A percentile compares a stretch with the other conserved stretches of the same genome.
Evolutionary conservation across 2,888 invertebrate species (phyloP).

Genomic region (Euzophera pinguis): DNA sequence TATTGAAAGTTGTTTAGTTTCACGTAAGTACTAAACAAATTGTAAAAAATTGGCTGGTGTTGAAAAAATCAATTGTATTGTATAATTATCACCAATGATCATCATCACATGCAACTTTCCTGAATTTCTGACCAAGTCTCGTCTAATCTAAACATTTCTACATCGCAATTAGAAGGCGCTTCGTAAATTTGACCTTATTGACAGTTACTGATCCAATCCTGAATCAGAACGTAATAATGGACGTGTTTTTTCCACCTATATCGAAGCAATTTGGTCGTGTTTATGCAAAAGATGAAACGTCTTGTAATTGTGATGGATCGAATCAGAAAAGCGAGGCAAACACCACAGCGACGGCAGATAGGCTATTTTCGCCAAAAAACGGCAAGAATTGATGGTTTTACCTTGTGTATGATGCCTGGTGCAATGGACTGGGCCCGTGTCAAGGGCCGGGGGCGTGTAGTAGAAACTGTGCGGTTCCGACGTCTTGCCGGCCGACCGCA

Average conservation of each 20-base stretch:
- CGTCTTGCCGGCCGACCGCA: conserved; percentile 91
- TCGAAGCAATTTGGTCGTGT: too few species aligned
- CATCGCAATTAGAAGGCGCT: background rate
- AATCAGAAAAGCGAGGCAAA: conserved; percentile 6
- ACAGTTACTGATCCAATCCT: background rate
- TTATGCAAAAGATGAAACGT: background rate
- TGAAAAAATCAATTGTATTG: too few species aligned
- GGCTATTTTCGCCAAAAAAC: background rate
- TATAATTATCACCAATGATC: conserved; percentile 8
- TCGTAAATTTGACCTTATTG: background rate
- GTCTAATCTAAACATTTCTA: background rate
- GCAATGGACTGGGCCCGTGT: conserved; percentile 52
- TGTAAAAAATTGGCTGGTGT: too few species aligned
- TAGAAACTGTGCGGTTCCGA: conserved; percentile 92
- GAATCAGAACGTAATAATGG: background rate
- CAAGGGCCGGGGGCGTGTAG: conserved; percentile 82
- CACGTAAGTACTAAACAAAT: too few species aligned
- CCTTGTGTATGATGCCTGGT: conserved; percentile 53
- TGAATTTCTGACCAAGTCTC: background rate
- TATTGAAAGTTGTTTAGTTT: too few species aligned
- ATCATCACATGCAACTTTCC: background rate
- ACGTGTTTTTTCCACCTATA: too few species aligned
- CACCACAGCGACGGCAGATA: conserved; percentile 2
- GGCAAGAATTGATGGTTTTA: conserved; percentile 20
- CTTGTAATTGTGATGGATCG: background rate